These are phyloP conservation scores for Apis laboriosa DNA, from an alignment of 1,140 invertebrate species.

Conservation along the genomic window DNA sequence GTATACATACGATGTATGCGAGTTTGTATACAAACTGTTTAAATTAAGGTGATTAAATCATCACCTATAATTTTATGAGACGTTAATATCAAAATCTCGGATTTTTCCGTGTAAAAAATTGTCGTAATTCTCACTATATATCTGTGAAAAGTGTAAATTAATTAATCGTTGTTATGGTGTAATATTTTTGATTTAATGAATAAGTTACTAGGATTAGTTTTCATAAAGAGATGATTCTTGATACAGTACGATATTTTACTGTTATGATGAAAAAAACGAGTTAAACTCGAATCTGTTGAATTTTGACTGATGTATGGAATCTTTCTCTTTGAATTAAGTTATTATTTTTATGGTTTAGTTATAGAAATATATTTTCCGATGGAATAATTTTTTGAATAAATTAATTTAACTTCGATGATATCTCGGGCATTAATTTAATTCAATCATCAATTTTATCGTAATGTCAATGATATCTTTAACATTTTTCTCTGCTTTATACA, in stretches of 20 bases:
- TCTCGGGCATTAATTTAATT: not conserved
- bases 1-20: constrained; percentile 18
- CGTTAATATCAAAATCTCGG: constrained; percentile 12
- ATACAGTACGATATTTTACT: constrained; percentile 12
- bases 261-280: not conserved
- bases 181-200: not conserved
- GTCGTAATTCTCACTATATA: too few species aligned
- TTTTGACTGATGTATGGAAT: constrained; percentile 20
- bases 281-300: not conserved
- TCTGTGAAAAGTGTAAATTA: not conserved
- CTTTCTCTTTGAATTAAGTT: constrained; percentile 1
- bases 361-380: constrained; percentile 36
- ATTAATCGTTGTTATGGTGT: constrained; percentile 4
- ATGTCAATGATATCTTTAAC: too few species aligned
- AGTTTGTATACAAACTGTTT: constrained; percentile 42
- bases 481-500: not conserved
- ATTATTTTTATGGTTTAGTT: constrained; percentile 48
- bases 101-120: not conserved
- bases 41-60: constrained; percentile 38
- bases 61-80: constrained; percentile 13
- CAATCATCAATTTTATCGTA: not conserved
- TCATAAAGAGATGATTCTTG: not conserved
- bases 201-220: not conserved
- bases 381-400: constrained; percentile 37
- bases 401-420: constrained; percentile 25